A percentile compares a stretch with the other conserved stretches of the same genome.
Evolutionary conservation across 2,888 invertebrate species (phyloP).

Genomic region (Halocaridina rubra): DNA sequence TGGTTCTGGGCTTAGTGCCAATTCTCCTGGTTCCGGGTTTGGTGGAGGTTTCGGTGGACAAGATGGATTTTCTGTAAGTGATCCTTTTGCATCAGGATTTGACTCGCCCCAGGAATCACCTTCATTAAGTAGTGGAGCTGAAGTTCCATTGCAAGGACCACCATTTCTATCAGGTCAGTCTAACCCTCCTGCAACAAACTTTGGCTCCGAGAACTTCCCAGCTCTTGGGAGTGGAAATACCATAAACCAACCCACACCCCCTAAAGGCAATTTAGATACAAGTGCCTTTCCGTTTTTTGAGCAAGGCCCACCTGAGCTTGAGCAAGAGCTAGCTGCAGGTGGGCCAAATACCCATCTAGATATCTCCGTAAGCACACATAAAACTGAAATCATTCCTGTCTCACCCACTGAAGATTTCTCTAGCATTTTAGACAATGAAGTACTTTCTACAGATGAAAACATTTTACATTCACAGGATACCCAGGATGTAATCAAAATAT

Average conservation of each 20-base stretch:
- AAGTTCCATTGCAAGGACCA: background rate
- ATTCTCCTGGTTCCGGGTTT: background rate
- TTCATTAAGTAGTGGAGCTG: no score
- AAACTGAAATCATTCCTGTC: background rate
- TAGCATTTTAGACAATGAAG: background rate
- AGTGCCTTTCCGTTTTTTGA: conserved; percentile 46
- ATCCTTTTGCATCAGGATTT: background rate
- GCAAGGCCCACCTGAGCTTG: conserved; percentile 43
- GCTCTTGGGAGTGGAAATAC: background rate
- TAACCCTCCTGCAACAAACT: no score
- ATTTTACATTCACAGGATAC: background rate
- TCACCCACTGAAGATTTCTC: background rate
- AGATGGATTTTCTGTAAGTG: background rate
- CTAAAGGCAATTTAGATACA: background rate
- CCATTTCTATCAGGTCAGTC: background rate
- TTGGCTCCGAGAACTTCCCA: no score
- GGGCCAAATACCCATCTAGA: conserved; percentile 21
- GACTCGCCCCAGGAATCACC: background rate
- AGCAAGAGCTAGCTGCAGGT: conserved; percentile 27
- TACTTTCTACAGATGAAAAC: background rate
- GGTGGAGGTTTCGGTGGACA: background rate
- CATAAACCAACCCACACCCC: background rate
- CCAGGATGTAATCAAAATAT: conserved; percentile 29
- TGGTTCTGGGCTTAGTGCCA: background rate
- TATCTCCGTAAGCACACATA: background rate